Percentiles rank a stretch among this genome's conserved stretches.
Conservation (phyloP, 1,140 invertebrate species). For the Mylabris phalerata region DNA sequence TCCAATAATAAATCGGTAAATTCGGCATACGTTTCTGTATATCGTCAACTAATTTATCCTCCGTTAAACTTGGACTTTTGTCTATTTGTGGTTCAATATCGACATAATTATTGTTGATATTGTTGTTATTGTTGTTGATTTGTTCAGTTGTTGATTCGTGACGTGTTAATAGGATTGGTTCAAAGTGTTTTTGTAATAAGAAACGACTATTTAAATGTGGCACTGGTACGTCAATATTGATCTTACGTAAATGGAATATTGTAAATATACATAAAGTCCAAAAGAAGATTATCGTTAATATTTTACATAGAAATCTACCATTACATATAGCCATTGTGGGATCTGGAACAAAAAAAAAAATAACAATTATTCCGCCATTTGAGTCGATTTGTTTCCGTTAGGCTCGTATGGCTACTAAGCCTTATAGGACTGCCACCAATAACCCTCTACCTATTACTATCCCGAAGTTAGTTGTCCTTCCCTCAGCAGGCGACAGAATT, state of each 20-base stretch:
- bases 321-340: too few relatives aligned
- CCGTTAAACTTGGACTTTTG: conserved; percentile 58
- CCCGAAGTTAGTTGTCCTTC: too few relatives aligned
- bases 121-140: neutral
- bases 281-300: conserved; percentile 43
- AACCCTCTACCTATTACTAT: too few relatives aligned
- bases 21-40: conserved; percentile 70
- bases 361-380: too few relatives aligned
- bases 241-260: conserved; percentile 40
- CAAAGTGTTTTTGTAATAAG: conserved; percentile 38
- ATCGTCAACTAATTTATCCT: conserved; percentile 69
- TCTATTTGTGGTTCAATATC: conserved; percentile 56
- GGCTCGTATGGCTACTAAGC: too few relatives aligned
- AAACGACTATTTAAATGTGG: conserved; percentile 40
- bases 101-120: conserved; percentile 22
- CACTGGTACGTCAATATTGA: conserved; percentile 41
- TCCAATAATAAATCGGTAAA: conserved; percentile 77
- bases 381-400: too few relatives aligned
- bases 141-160: conserved; percentile 39
- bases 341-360: too few relatives aligned
- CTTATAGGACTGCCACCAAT: too few relatives aligned
- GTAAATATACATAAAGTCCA: conserved; percentile 48
- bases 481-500: too few relatives aligned
- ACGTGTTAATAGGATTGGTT: conserved; percentile 32
- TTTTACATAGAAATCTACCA: conserved; percentile 46